Evolutionary conservation across 2,888 invertebrate genomes (phyloP).

Genomic region (Exephanes ischioxanthus): DNA sequence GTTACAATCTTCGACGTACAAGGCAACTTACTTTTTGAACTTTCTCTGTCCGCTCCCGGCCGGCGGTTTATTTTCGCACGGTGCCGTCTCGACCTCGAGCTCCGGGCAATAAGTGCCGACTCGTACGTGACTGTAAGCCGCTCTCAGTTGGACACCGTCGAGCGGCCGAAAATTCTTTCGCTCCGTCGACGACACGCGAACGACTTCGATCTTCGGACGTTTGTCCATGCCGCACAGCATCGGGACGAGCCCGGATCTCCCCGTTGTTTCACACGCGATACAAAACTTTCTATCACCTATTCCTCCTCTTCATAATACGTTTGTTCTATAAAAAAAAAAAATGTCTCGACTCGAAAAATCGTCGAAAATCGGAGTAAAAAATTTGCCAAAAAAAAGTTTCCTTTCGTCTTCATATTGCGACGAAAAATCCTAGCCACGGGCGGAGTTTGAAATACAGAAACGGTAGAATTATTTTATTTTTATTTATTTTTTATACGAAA

Average conservation of each 20-base stretch:
- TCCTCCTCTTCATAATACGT: neutral
- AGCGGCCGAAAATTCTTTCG: slow-evolving; percentile 80
- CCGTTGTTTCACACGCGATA: neutral
- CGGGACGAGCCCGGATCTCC: neutral
- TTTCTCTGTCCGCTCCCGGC: slow-evolving; percentile 77
- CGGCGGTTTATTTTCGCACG: slow-evolving; percentile 79
- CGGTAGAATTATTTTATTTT: too few relatives aligned
- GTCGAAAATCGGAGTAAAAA: neutral
- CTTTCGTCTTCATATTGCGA: too few relatives aligned
- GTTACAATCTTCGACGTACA: neutral
- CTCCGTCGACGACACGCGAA: slow-evolving; percentile 81
- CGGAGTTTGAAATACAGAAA: too few relatives aligned
- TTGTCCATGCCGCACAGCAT: slow-evolving; percentile 66
- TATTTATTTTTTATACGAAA: too few relatives aligned
- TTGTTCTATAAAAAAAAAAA: neutral
- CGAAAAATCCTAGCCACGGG: too few relatives aligned
- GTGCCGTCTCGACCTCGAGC: slow-evolving; percentile 71
- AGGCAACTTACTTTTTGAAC: slow-evolving; percentile 80
- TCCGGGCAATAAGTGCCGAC: slow-evolving; percentile 82
- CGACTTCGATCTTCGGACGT: slow-evolving; percentile 81
- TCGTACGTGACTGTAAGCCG: slow-evolving; percentile 81
- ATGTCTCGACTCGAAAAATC: neutral
- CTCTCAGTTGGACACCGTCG: slow-evolving; percentile 81
- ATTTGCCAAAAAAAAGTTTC: neutral
- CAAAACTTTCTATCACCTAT: slow-evolving; percentile 6